Percentiles rank a stretch among this genome's conserved stretches.
These are phyloP conservation scores for Ochotona princeps DNA, from an alignment of 2,113 vertebrate genomes.

Conservation along the genomic window DNA sequence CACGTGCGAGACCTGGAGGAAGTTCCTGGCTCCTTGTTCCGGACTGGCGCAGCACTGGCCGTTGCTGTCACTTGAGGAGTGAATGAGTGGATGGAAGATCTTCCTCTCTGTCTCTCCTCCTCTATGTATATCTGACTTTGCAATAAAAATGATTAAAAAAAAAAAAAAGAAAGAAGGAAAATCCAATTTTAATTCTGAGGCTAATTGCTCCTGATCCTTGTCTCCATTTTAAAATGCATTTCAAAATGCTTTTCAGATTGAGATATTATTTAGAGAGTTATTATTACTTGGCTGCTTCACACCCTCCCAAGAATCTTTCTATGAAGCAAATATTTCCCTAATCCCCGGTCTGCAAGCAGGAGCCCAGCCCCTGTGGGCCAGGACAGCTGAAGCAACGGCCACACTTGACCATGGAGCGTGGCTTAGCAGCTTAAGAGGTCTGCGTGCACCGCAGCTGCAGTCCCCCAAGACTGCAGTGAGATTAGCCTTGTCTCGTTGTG, in stretches of 20 bases:
- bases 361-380: conserved; percentile 16
- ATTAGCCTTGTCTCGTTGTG: neutral
- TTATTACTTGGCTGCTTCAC: conserved; percentile 12
- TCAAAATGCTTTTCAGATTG: conserved; percentile 20
- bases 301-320: conserved; percentile 24
- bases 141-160: too few relatives aligned
- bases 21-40: too few relatives aligned
- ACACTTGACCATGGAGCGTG: neutral
- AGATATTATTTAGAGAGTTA: conserved; percentile 34
- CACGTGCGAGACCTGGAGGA: too few relatives aligned
- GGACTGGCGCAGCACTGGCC: too few relatives aligned
- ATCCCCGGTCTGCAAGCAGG: conserved; percentile 42
- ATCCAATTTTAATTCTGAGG: neutral
- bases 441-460: neutral
- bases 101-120: too few relatives aligned
- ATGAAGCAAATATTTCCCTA: conserved; percentile 47
- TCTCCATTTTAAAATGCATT: conserved; percentile 13
- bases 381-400: neutral
- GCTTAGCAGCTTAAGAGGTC: neutral
- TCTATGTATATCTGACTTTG: too few relatives aligned
- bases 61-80: too few relatives aligned
- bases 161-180: neutral
- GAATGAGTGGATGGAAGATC: too few relatives aligned
- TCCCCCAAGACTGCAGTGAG: neutral
- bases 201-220: conserved; percentile 21